Evolutionary conservation across 2,888 invertebrate genomes (phyloP), one percentile per base, ranked within the genome.

Genomic region (Drosophila sordidapex): DNA sequence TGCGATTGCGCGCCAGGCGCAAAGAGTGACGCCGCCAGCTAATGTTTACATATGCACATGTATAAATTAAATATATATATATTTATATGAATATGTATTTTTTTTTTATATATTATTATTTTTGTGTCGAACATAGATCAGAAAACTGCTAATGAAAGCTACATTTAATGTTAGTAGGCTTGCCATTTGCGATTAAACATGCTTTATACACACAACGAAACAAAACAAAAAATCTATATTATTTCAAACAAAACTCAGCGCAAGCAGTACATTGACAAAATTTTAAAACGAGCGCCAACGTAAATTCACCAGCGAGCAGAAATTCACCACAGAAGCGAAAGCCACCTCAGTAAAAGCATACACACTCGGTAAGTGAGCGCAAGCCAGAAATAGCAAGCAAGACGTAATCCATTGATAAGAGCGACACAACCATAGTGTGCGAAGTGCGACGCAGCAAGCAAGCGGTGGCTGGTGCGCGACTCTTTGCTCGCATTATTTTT

Each of bases 1-100:
- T 98, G 0, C 92, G 97, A 11, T 92, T 94, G 82, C 96, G 96
- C 90, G 95, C 97, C 25, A 95, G 95, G 56, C 94, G 95, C 33
- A 95, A 94, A 57, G 95, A 95, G 80, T 95, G 78, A 58, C 10
- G 1, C 2, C 2, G 4, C 15, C 8, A 53, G 29, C 25, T 49
- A 35, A 38, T n/a, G 8, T n/a, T 59, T 21, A 51, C 56, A 71
- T 59, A 64, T 33, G 43, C 11, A 58, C 48, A 56, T 29, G 21
- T 21, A 54, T 51, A 40, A 48, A 27, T 49, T 46, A 46, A 40
- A 54, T 49, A 63, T 48, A 54, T 48, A 68, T 49, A 66, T 21
- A 49, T 38, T 52, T 49, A 52, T 43, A 51, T 62, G 43, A n/a
- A 67, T 46, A 35, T 58, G 25, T 58, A 59, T 81, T 70, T 70